A percentile compares a stretch with the other conserved stretches of the same genome.
These are phyloP conservation scores for Operophtera brumata DNA, from an alignment of 2,888 invertebrate genomes.

Conservation along the genomic window DNA sequence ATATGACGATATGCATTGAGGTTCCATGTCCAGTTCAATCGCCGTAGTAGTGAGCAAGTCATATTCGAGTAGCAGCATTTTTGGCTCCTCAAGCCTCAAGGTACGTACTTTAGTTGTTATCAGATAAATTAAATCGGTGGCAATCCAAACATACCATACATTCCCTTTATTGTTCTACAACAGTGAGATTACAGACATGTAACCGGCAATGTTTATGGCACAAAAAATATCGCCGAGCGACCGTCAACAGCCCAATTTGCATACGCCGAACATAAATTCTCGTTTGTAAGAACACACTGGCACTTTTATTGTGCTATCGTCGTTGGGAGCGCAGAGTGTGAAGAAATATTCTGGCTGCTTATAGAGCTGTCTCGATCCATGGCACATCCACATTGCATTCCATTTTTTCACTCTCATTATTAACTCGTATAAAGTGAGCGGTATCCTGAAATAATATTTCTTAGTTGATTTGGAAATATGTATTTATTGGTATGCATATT, in stretches of 20 bases:
- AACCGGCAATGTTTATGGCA: constrained; percentile 46
- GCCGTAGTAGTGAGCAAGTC: too few species aligned
- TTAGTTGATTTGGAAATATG: too few species aligned
- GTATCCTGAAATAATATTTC: too few species aligned
- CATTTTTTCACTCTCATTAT: too few species aligned
- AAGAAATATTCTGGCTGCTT: neutral
- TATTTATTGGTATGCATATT: too few species aligned
- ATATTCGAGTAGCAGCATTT: neutral
- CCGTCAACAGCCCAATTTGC: constrained; percentile 70
- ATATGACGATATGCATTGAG: too few species aligned
- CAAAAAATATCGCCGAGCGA: constrained; percentile 51
- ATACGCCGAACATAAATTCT: constrained; percentile 77
- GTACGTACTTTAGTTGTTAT: neutral
- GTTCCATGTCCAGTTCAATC: too few species aligned
- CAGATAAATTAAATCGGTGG: constrained; percentile 22
- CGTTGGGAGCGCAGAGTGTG: constrained; percentile 40
- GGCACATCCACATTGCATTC: too few species aligned
- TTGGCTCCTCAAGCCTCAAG: neutral
- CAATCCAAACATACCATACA: constrained; percentile 40
- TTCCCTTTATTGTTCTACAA: constrained; percentile 49
- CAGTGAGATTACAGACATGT: constrained; percentile 43
- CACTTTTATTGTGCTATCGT: constrained; percentile 77
- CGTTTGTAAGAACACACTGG: constrained; percentile 78
- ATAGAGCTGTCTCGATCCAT: constrained; percentile 8
- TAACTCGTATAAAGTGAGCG: too few species aligned